Base-by-base conservation (phyloP, 2,797 vertebrate genomes). In the Tauraco hartlaubi region DNA sequence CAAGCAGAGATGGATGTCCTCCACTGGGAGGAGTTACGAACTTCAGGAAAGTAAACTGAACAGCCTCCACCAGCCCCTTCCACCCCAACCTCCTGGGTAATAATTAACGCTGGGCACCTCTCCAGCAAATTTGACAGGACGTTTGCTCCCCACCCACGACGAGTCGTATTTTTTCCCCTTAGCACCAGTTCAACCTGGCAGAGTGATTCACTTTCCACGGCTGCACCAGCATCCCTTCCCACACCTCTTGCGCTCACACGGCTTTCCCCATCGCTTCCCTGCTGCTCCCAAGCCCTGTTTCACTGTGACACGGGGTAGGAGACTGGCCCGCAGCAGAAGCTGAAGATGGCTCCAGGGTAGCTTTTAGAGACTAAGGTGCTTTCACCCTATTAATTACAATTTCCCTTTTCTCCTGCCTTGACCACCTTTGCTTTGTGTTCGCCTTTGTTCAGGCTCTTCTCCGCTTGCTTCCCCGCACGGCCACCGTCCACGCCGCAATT, bases 91-190 rank as follows among this genome's bases (percentile, higher is more conserved):
- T 23, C 55, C 35, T 6, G 11, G 84, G 67, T 83, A 95, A 89
- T 59, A 91, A 96, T 87, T 95, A 95, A 85, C 12, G 3, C 71
- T 8, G 37, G 87, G 88, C 91, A 85, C n/a, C 19, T 37, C 88
- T 75, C 68, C 1, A 35, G 78, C 59, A 92, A 96, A 61, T 82
- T 1, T 86, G 92, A 88, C 80, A 55, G 68, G 80, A 76, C 2
- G 0, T 51, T 80, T 48, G 35, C 46, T 95, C 61, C 83, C 43
- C 68, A 92, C 62, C 66, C 62, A 79, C 3, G 4, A 46, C 1
- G 0, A 85, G 56, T 75, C 2, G 3, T 58, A 48, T 72, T 87
- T 85, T 49, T 73, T 25, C 62, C 82, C 52, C 59, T 80, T 13
- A 85, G 80, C 59, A 55, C 12, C 5, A 49, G 73, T 49, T 77